Evolutionary conservation across 2,888 invertebrate species (phyloP).

Genomic region (Lumbricus terrestris): DNA sequence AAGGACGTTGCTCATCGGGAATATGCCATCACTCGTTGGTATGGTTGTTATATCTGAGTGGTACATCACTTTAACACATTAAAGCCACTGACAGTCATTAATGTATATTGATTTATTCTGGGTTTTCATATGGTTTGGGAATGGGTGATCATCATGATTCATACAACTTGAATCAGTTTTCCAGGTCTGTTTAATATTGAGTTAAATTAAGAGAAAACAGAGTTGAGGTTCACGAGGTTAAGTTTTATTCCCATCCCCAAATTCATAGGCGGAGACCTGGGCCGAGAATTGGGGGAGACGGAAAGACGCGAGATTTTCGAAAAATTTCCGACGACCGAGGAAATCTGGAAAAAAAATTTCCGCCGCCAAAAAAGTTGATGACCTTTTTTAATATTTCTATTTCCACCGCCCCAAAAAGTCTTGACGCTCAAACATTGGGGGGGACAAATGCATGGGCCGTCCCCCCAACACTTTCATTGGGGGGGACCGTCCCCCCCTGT

Average conservation of each 20-base stretch:
- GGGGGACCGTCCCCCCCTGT: too few species aligned
- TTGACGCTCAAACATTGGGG: too few species aligned
- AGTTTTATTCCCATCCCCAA: background rate
- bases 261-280: too few species aligned
- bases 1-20: constrained; percentile 34
- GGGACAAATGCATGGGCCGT: too few species aligned
- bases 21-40: constrained; percentile 12
- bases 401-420: too few species aligned
- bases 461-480: too few species aligned
- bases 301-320: too few species aligned
- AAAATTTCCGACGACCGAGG: too few species aligned
- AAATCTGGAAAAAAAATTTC: too few species aligned
- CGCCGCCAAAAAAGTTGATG: too few species aligned
- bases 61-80: background rate
- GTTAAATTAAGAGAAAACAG: background rate
- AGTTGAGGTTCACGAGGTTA: background rate
- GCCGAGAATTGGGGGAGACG: too few species aligned
- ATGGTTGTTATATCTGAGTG: background rate
- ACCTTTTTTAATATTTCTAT: too few species aligned
- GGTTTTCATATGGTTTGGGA: background rate
- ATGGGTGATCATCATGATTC: background rate
- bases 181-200: background rate
- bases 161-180: background rate
- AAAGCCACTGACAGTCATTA: background rate
- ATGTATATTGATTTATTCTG: background rate